Base-by-base conservation (phyloP, 2,113 vertebrate species). In the Erythrocebus patas region DNA sequence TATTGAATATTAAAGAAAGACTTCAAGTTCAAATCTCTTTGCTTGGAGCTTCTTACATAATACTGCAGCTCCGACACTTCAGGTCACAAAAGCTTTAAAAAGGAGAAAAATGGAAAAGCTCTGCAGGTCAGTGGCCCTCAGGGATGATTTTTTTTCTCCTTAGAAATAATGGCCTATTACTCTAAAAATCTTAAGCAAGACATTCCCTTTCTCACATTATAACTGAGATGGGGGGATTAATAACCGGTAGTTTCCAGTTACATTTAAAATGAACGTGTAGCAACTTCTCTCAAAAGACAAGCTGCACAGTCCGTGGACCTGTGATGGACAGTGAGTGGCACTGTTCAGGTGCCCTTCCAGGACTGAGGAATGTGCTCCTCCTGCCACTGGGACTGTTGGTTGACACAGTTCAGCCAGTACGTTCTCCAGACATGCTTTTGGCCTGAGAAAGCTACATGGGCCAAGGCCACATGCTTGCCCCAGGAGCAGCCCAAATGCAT, bases 91-190 rank as follows among this genome's bases (percentile, higher is more conserved):
- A 86, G 81, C 64, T 90, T 79, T 94, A 96, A 96, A 94, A 97
- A 98, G 87, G 68, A 76, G 64, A 96, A 82, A 94, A 97, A 98
- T 83, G 83, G 43, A 70, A 91, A 85, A 93, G 66, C 61, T 97
- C 95, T 98, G 83, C 59, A 27, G 96, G 59, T 97, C 98, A 79
- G 93, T 88, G 45, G 40, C 48, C 93, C 43, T 86, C 64, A 70
- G 97, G 91, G 73, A 73, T 25, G 66, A 95, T 93, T 95, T 90
- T 66, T 91, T 91, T 97, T 97, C 91, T 95, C 80, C 81, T 96
- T 95, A 89, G 93, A 96, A 97, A 97, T 97, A 97, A 96, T 98
- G 94, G 85, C 94, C 92, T 96, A 95, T 98, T 98, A 95, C 88
- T 96, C 85, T 92, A 91, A 78, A 96, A 95, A 52, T 95, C 88